Evolutionary conservation across 2,797 vertebrate species (phyloP).

Genomic region (Clarias platycephalus): DNA sequence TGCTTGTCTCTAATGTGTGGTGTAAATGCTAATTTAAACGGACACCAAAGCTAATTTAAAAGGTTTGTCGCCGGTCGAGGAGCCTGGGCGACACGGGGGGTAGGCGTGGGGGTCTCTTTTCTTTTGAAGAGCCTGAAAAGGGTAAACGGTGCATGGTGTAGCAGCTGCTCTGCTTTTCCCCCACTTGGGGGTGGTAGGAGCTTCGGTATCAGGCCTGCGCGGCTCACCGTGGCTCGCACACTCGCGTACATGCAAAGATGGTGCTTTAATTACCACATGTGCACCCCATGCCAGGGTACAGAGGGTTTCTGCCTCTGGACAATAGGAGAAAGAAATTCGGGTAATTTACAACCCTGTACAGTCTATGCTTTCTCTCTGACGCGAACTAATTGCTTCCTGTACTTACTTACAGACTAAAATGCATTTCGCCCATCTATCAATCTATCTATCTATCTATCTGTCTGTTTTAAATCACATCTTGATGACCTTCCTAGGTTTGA

Average conservation of each 20-base stretch:
- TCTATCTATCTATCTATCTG: conserved; percentile 2
- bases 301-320: conserved; percentile 68
- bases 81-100: conserved; percentile 69
- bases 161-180: conserved; percentile 90
- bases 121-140: conserved; percentile 77
- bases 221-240: conserved; percentile 55
- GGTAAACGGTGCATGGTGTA: conserved; percentile 72
- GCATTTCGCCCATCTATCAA: conserved; percentile 3
- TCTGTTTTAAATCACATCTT: conserved; percentile 8
- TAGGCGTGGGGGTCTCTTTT: conserved; percentile 71
- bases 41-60: conserved; percentile 38
- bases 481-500: neutral
- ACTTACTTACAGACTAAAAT: conserved; percentile 26
- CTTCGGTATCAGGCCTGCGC: conserved; percentile 78
- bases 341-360: conserved; percentile 52
- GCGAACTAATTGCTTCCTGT: conserved; percentile 16
- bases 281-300: conserved; percentile 50
- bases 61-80: conserved; percentile 48
- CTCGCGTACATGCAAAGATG: conserved; percentile 68
- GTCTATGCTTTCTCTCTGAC: conserved; percentile 24
- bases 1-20: neutral
- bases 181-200: conserved; percentile 97
- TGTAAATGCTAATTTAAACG: conserved; percentile 10
- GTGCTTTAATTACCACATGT: conserved; percentile 78
- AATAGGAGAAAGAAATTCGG: conserved; percentile 64